Percentiles rank a stretch among this genome's conserved stretches.
Conservation (phyloP, 2,888 invertebrate species). For the Galerucella calmariensis region DNA sequence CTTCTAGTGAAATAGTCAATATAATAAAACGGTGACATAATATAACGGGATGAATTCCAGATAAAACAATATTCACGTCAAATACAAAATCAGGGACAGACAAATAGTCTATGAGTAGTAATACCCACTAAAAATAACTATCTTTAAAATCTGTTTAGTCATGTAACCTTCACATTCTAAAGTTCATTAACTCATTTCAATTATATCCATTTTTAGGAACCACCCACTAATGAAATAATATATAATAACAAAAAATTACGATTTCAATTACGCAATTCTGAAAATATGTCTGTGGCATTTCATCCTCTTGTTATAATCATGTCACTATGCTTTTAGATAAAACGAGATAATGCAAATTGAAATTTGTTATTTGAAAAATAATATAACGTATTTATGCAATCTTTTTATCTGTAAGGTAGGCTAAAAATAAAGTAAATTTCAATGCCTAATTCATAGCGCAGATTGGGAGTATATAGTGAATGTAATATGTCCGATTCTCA, state of each 20-base stretch:
- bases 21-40: neutral
- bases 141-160: constrained; percentile 11
- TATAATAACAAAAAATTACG: constrained; percentile 14
- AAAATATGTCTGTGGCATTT: neutral
- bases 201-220: constrained; percentile 15
- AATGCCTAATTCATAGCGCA: too few relatives aligned
- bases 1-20: too few relatives aligned
- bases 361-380: neutral
- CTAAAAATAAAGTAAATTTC: neutral
- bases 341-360: constrained; percentile 3
- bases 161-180: constrained; percentile 15
- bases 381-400: neutral
- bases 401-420: neutral
- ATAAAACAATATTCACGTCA: neutral
- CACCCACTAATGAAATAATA: constrained; percentile 14
- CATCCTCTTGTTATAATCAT: constrained; percentile 9
- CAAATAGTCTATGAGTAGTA: neutral
- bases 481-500: too few relatives aligned
- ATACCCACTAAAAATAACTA: constrained; percentile 14
- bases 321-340: constrained; percentile 2
- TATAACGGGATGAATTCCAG: neutral
- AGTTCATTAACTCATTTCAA: constrained; percentile 20
- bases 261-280: neutral
- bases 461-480: too few relatives aligned
- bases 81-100: constrained; percentile 3